Base-by-base conservation (phyloP, 2,797 vertebrate genomes). In the Aulostomus chinensis region DNA sequence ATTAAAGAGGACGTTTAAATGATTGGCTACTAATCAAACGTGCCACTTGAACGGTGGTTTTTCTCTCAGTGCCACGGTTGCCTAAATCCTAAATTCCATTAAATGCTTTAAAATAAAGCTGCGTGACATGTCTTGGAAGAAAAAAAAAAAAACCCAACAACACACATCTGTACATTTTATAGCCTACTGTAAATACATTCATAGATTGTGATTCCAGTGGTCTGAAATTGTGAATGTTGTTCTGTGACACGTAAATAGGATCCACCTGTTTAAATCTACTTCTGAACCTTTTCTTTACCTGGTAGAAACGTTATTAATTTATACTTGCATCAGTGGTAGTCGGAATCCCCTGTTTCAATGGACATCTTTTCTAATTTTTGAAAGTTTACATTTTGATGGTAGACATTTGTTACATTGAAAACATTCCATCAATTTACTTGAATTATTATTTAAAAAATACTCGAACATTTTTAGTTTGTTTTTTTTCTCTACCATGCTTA, bases 341-440 rank as follows among this genome's bases (percentile, higher is more conserved):
- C 92, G 90, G 84, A 76, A 48, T 80, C 72, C 89, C 90, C 91
- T 92, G 89, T n/a, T 91, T 94, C 88, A 90, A 90, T 92, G 84
- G 88, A 83, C 92, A 91, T 89, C 14, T 93, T 91, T 93, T 88
- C 90, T 62, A 88, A 87, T 86, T 90, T 87, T 92, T 90, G 80
- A 91, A 92, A 93, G 96, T 98, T 99, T 98, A 98, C 95, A 98
- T 94, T 94, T 93, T 95, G 91, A 92, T 93, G 93, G 91, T 93
- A 93, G 32, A 58, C 92, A 89, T 94, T 92, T 93, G 91, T 94
- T 91, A 86, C 92, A 91, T 93, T 87, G 91, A 91, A 94, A 93
- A 95, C 96, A 98, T 98, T 98, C 96, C 96, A 92, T 79, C 78
- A 52, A 73, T 93, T 97, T 98, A 98, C 96, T 99, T 99, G 96